Evolutionary conservation across 2,797 vertebrate species (phyloP).

Genomic region (Fistularia tabacaria): DNA sequence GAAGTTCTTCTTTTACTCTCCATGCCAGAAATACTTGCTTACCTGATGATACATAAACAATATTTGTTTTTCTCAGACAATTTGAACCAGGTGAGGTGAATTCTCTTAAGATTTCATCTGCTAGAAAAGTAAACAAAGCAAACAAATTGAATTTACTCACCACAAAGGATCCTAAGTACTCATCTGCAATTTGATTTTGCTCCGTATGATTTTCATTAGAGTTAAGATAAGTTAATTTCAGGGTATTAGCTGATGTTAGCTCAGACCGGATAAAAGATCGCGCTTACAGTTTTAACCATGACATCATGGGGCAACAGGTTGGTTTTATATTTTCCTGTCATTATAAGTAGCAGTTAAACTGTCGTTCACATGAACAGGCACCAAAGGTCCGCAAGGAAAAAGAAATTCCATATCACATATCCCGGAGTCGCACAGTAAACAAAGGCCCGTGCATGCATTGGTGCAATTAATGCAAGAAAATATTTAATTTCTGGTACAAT

Average conservation of each 20-base stretch:
- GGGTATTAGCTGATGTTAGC: constrained; percentile 24
- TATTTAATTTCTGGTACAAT: too few relatives aligned
- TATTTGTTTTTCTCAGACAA: constrained; percentile 43
- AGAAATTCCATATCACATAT: too few relatives aligned
- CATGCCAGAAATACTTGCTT: too few relatives aligned
- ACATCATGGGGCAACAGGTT: constrained; percentile 24
- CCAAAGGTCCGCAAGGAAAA: too few relatives aligned
- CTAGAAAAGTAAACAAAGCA: constrained; percentile 33
- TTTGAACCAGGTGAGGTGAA: constrained; percentile 62
- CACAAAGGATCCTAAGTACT: constrained; percentile 40
- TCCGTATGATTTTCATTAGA: constrained; percentile 36
- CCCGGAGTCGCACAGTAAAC: too few relatives aligned
- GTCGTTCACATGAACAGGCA: too few relatives aligned
- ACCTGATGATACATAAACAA: constrained; percentile 38
- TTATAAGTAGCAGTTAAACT: too few relatives aligned
- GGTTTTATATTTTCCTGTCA: too few relatives aligned
- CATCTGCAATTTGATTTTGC: constrained; percentile 35
- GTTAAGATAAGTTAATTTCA: constrained; percentile 41
- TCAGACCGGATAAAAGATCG: constrained; percentile 41
- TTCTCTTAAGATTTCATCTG: constrained; percentile 40
- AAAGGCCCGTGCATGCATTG: too few relatives aligned
- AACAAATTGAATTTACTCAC: constrained; percentile 45
- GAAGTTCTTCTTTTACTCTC: too few relatives aligned
- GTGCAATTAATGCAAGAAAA: too few relatives aligned
- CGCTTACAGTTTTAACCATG: constrained; percentile 34